Base-by-base conservation (phyloP, 2,113 vertebrate genomes). In the mouse (Mus musculus) region DNA sequence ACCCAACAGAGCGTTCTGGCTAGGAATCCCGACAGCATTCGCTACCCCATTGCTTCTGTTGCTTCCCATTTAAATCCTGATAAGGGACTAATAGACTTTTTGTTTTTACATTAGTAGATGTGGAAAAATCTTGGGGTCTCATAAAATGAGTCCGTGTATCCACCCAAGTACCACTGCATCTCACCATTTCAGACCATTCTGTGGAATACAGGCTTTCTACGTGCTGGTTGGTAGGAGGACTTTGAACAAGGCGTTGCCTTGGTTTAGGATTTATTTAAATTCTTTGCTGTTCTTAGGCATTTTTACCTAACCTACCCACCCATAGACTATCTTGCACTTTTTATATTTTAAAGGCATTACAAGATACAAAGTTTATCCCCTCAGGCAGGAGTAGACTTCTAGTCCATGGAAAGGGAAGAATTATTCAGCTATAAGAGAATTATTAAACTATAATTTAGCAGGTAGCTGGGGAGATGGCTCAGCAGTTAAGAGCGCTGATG, bases 291-390 rank as follows among this genome's bases (percentile, higher is more conserved):
- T 77, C 89, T 76, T 56, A 22, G 80, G 73, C 85, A 52, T 85
- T 61, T 91, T 86, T 46, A 39, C 22, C 0, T 56, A 16, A 19
- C 2, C 7, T 19, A 71, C 33, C 36, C 26, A 56, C 28, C 8
- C 22, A 33, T 4, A 52, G 1, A 46, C 1, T 78, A 28, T 30
- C 59, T 72, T 69, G 9, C 54, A 49, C 56, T 42, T 89, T 24
- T 95, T 93, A 81, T n/a, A 78, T 22, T 96, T 76, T 82, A 52
- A 92, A 96, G 67, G 26, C 61, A 86, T 81, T 36, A 54, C 8
- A 90, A 72, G 39, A n/a, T 81, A 52, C 77, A 33, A 54, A 78
- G 10, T 76, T 61, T 78, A 75, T 59, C 54, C 52, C 36, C 2
- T 80, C 81, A 63, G 71, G 56, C 14, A 91, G 33, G 63, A 94